phyloP scores from a whole-genome alignment of 2,888 invertebrate species.

The Craniophora ligustri region DNA sequence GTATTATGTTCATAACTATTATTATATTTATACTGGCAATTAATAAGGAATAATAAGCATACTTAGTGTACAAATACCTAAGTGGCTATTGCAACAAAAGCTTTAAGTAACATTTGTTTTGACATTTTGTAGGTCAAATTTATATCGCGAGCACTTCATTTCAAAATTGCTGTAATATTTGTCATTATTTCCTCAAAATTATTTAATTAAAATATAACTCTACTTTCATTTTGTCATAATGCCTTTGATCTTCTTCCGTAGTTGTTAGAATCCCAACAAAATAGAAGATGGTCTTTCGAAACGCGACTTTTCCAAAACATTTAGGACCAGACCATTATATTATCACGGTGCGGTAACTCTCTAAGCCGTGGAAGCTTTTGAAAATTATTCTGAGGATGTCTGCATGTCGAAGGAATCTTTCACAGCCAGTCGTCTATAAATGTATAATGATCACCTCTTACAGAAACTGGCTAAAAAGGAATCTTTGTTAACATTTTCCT shows the following conservation, averaged over 20 bases:
- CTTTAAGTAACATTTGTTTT: no score
- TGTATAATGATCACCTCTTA: conserved; percentile 79
- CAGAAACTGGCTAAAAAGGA: conserved; percentile 39
- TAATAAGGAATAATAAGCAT: no score
- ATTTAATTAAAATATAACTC: conserved; percentile 21
- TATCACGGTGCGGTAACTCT: conserved; percentile 80
- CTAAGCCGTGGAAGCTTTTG: conserved; percentile 75
- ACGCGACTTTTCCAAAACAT: conserved; percentile 59
- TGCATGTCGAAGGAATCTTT: conserved; percentile 75
- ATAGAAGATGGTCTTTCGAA: conserved; percentile 49
- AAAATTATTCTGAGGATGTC: conserved; percentile 72
- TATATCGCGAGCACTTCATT: background rate
- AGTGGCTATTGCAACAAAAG: no score
- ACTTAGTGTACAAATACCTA: no score
- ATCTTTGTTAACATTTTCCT: conserved; percentile 51
- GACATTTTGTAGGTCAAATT: background rate
- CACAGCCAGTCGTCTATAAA: conserved; percentile 81
- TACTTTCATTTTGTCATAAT: conserved; percentile 30
- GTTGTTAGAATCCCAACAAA: conserved; percentile 28
- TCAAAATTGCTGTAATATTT: background rate
- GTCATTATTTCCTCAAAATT: conserved; percentile 1
- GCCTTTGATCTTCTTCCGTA: conserved; percentile 29
- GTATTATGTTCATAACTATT: no score
- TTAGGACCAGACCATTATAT: conserved; percentile 79
- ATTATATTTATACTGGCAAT: background rate